A percentile compares a stretch with the other conserved stretches of the same genome.
These are phyloP conservation scores for Coracopsis vasa DNA, from an alignment of 2,113 vertebrate genomes.

Conservation along the genomic window DNA sequence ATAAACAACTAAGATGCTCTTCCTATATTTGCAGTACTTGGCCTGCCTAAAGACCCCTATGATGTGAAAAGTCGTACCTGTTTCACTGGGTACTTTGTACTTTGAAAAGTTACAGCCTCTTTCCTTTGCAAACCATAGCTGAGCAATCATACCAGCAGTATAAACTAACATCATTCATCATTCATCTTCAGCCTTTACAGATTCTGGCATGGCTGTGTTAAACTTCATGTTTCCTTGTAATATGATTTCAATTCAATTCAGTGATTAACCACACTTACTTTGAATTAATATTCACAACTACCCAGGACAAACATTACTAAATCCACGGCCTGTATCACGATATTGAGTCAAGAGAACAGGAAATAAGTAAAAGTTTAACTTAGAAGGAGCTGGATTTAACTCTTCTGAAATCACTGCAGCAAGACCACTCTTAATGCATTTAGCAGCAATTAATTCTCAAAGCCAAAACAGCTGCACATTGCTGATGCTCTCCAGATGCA, in stretches of 20 bases:
- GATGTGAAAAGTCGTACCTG: not conserved
- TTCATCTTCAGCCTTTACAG: conserved; percentile 38
- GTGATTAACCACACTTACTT: conserved; percentile 40
- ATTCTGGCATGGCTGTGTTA: conserved; percentile 27
- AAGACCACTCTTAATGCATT: conserved; percentile 76
- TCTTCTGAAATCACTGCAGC: conserved; percentile 65
- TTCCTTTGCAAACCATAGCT: not conserved
- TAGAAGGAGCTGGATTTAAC: conserved; percentile 34
- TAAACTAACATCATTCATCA: conserved; percentile 31
- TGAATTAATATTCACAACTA: conserved; percentile 46
- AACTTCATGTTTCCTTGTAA: conserved; percentile 47
- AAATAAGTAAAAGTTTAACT: conserved; percentile 41
- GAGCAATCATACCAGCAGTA: not conserved
- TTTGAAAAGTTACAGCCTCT: not conserved
- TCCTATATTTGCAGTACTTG: not conserved
- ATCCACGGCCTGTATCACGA: conserved; percentile 10
- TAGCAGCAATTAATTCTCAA: conserved; percentile 79
- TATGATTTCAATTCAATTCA: conserved; percentile 38
- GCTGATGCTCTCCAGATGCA: conserved; percentile 82
- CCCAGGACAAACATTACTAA: conserved; percentile 20
- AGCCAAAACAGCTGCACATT: conserved; percentile 82
- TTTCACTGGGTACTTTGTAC: not conserved
- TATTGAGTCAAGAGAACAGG: not conserved
- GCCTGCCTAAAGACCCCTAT: not conserved
- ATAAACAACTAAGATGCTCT: not conserved